Conservation (phyloP, 2,888 invertebrate species). For the Mesodorylaimus sp. region DNA sequence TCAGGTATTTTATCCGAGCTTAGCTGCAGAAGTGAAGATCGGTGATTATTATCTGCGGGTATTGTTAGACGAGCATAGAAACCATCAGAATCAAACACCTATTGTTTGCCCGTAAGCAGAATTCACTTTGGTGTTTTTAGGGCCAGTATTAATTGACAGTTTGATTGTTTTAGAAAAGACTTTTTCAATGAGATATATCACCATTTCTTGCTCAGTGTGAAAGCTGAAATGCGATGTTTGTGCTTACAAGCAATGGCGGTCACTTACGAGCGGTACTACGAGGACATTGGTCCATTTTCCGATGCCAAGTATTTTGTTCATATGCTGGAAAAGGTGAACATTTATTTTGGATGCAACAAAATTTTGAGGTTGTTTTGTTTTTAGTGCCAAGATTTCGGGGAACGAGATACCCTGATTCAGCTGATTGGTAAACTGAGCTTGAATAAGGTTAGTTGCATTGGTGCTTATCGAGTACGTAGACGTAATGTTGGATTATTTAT, state of each 20-base stretch:
- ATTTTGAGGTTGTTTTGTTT: slow-evolving; percentile 29
- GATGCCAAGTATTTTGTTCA: slow-evolving; percentile 87
- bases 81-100: slow-evolving; percentile 34
- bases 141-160: too few relatives aligned
- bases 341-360: too few relatives aligned
- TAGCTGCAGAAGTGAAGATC: slow-evolving; percentile 88
- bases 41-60: slow-evolving; percentile 92
- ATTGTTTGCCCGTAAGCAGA: slow-evolving; percentile 36
- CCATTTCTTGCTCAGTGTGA: slow-evolving; percentile 70
- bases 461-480: not conserved
- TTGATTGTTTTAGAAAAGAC: slow-evolving; percentile 53
- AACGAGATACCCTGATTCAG: slow-evolving; percentile 77
- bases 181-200: slow-evolving; percentile 98
- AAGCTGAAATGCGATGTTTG: slow-evolving; percentile 86
- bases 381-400: slow-evolving; percentile 63
- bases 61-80: slow-evolving; percentile 62
- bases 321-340: slow-evolving; percentile 72
- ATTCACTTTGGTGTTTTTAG: too few relatives aligned
- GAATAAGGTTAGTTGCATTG: slow-evolving; percentile 43
- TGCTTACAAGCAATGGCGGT: slow-evolving; percentile 94
- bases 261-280: slow-evolving; percentile 84
- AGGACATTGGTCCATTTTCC: slow-evolving; percentile 87
- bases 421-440: slow-evolving; percentile 76
- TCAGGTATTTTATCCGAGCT: slow-evolving; percentile 66
- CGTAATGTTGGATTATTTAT: slow-evolving; percentile 12